Percentiles rank a stretch among this genome's conserved stretches.
Conservation (phyloP, 1,140 invertebrate genomes). For the Sitodiplosis mosellana region DNA sequence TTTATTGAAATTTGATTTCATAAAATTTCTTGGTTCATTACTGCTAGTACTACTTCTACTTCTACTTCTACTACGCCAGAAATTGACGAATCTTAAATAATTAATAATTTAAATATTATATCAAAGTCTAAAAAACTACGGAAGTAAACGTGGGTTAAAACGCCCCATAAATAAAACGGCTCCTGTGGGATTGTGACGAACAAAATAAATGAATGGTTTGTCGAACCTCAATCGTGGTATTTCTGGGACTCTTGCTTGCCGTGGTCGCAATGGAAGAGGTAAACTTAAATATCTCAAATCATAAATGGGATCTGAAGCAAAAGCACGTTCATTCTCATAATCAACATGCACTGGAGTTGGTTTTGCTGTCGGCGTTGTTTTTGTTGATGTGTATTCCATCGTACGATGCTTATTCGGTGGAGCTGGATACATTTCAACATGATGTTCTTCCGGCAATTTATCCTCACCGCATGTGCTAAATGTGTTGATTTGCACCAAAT, state of each 20-base stretch:
- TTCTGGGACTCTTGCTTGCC: conserved; percentile 48
- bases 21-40: no score
- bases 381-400: conserved; percentile 6
- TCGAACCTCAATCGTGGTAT: conserved; percentile 58
- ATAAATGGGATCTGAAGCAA: conserved; percentile 31
- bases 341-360: conserved; percentile 7
- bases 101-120: no score
- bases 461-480: conserved; percentile 64
- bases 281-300: conserved; percentile 38
- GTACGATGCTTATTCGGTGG: conserved; percentile 30
- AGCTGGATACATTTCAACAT: conserved; percentile 59
- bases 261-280: conserved; percentile 41
- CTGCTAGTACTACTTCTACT: no score
- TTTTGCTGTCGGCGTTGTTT: conserved; percentile 7
- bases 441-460: conserved; percentile 47
- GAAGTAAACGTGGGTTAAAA: conserved; percentile 62
- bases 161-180: conserved; percentile 69
- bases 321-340: background rate
- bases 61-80: no score
- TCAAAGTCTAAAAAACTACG: conserved; percentile 20
- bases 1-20: no score
- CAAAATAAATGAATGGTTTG: conserved; percentile 67
- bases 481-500: conserved; percentile 58
- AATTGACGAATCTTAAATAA: no score
- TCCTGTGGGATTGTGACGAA: conserved; percentile 70